Base-by-base conservation (phyloP, 2,113 vertebrate species). In the Himantopus leucocephalus region DNA sequence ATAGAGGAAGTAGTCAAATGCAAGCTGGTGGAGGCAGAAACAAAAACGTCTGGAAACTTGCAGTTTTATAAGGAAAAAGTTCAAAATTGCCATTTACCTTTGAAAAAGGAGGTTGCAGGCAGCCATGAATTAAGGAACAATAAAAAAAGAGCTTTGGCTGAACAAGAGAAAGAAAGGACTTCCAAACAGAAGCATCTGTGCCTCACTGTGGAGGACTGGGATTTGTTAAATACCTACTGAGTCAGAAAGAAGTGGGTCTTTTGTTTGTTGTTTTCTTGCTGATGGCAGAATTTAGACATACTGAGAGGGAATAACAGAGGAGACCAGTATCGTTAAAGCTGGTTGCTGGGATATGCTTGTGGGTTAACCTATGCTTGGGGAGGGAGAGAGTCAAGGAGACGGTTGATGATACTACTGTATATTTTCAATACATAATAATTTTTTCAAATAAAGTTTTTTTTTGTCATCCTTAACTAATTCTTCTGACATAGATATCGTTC, bases 181-280 rank as follows among this genome's bases (percentile, higher is more conserved):
- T 91, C 97, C 47, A 99, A 99, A 92, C 98, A 98, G 81, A 97
- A 96, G 30, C 97, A 97, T 14, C 86, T 98, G n/a, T 97, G 97
- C 92, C 96, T 99, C 34, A 97, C 98, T 43, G 92, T 97, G 68
- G 98, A 99, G 85, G 99, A 99, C 96, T 98, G 99, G 96, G 98
- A 99, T 88, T 97, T 99, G 90, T 95, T 99, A 95, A 99, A 99
- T 96, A 98, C 98, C 92, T 99, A 99, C 88, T 99, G 98, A 99
- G 92, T 93, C 90, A 94, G 71, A 71, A 88, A 91, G 88, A 93
- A 92, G 74, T 50, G 85, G 81, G 68, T 90, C 90, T 95, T 92
- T 93, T 93, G 78, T 88, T 85, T 83, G 91, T 94, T 91, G 66
- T 92, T 97, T 73, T 94, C 90, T 96, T 93, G 96, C 87, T 93